phyloP scores from a whole-genome alignment of 1,140 invertebrate species.

The Aporrectodea caliginosa region DNA sequence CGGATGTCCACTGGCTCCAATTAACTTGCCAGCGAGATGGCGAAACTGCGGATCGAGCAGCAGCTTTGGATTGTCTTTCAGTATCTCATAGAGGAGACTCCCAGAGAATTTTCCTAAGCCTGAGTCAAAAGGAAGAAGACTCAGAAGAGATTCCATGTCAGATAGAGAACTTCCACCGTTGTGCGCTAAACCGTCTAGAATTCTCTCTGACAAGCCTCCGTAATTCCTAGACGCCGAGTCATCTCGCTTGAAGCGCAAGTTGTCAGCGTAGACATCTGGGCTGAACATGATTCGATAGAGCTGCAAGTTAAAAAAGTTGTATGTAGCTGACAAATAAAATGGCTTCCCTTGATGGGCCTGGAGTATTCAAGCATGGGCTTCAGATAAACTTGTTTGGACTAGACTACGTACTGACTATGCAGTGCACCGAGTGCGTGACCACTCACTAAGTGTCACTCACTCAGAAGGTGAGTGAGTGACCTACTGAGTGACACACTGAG shows the following conservation, averaged over 20 bases:
- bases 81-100: slow-evolving; percentile 16
- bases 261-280: neutral
- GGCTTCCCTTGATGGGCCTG: too few species aligned
- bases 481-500: too few species aligned
- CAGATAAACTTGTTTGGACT: too few species aligned
- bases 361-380: too few species aligned
- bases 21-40: neutral
- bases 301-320: neutral
- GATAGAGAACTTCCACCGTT: neutral
- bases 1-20: neutral
- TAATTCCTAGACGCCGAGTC: neutral
- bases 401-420: too few species aligned
- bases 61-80: slow-evolving; percentile 12
- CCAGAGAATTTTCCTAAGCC: neutral
- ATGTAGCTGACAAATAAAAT: too few species aligned
- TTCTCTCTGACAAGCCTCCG: too few species aligned
- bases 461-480: too few species aligned
- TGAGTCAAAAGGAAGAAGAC: neutral
- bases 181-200: too few species aligned
- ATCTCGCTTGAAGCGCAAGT: neutral
- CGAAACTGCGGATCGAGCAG: slow-evolving; percentile 25
- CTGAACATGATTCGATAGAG: neutral
- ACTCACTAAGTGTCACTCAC: too few species aligned
- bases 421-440: too few species aligned
- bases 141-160: neutral